A percentile compares a stretch with the other conserved stretches of the same genome.
phyloP scores from a whole-genome alignment of 35 echinoderm and acorn worm genomes.

The Patiria miniata region DNA sequence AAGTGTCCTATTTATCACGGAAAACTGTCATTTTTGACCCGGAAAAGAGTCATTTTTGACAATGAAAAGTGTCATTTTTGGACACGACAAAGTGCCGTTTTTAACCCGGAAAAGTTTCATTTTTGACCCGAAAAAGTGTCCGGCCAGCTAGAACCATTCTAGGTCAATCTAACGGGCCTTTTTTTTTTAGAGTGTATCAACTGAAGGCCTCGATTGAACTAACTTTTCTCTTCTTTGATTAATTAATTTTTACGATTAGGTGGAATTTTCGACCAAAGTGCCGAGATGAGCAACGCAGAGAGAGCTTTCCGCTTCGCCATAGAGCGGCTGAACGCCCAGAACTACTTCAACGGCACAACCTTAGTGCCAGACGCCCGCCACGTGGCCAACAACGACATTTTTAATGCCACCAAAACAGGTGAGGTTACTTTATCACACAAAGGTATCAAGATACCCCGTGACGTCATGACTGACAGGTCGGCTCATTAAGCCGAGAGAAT shows the following conservation, averaged over 20 bases:
- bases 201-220: no score
- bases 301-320: constrained; percentile 54
- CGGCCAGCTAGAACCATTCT: no score
- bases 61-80: no score
- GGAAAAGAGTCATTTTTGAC: no score
- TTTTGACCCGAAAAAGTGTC: no score
- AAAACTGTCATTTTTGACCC: no score
- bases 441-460: background rate
- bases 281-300: constrained; percentile 40
- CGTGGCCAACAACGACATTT: constrained; percentile 43
- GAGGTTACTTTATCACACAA: background rate
- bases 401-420: constrained; percentile 60
- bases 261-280: constrained; percentile 53
- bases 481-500: no score
- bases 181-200: no score
- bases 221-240: background rate
- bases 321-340: constrained; percentile 7
- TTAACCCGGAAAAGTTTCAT: no score
- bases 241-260: constrained; percentile 25
- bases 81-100: no score
- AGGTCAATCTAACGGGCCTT: no score
- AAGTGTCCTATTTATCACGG: no score
- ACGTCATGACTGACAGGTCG: background rate
- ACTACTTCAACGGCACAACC: background rate
- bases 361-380: constrained; percentile 30